Base-by-base conservation (phyloP, 2,113 vertebrate genomes). In the Gymnarchus niloticus region DNA sequence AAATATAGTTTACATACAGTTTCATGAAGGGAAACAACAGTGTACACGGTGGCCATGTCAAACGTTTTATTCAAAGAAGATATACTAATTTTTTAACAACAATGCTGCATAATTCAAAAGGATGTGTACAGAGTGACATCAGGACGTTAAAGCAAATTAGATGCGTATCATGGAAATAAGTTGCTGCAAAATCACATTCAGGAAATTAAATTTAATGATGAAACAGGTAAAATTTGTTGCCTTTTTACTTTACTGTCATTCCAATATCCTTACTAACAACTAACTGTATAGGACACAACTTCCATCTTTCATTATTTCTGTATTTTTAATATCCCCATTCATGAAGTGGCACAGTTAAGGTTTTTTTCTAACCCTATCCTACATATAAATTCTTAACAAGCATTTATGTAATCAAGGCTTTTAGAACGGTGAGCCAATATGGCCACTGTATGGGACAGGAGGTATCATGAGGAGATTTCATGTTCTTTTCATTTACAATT, bases 31-130 rank as follows among this genome's bases (percentile, higher is more conserved):
- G 84, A 14, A 84, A 80, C 80, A 54, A 19, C 57, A 86, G 88
- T 86, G 69, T 12, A 56, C 59, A 84, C 88, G 89, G 86, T 59
- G 83, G 89, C 84, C 90, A 87, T 88, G 87, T 91, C 91, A 93
- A 92, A 88, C 87, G 88, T 92, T 94, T 93, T 92, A 93, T 93
- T 93, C 83, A 88, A 91, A 90, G 87, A 76, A 44, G 46, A 87
- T 82, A 91, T 82, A 88, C 33, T 41, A 14, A 88, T 88, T 90
- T 25, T 78, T 21, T 85, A 82, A 69, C 87, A 85, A 84, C 52
- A 85, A 78, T 46, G 21, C 41, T 3, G 84, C 25, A 56, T 59
- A 61, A 77, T 54, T 86, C 87, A 73, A 44, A 86, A 83, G 86
- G 85, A 84, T 33, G 84, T 25, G 85, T 87, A 80, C 84, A 87